Conservation (phyloP, 1,140 invertebrate species). For the Phocides pigmalion region DNA sequence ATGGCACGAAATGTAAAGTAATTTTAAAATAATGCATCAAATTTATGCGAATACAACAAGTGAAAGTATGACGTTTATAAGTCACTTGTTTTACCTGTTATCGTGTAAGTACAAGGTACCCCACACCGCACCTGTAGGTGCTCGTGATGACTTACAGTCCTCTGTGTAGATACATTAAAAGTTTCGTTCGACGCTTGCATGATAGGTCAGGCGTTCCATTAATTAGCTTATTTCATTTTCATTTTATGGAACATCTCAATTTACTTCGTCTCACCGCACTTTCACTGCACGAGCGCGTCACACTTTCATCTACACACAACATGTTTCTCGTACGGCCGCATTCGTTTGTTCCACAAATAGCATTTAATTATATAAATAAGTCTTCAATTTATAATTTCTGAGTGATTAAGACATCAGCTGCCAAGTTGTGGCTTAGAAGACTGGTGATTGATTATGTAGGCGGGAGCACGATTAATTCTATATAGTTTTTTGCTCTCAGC, state of each 20-base stretch:
- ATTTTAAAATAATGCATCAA: not conserved
- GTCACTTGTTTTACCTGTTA: not conserved
- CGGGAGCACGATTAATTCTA: not conserved
- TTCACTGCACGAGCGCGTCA: constrained; percentile 6
- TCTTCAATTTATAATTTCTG: constrained; percentile 16
- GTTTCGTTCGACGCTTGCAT: not conserved
- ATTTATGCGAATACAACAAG: not conserved
- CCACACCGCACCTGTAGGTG: no score
- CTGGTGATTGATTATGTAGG: constrained; percentile 16
- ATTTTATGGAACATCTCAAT: not conserved
- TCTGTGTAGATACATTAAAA: not conserved
- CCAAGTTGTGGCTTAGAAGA: constrained; percentile 4
- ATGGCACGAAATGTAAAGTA: not conserved
- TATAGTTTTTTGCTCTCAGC: not conserved
- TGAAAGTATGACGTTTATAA: not conserved
- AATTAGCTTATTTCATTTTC: not conserved
- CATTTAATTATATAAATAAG: constrained; percentile 12
- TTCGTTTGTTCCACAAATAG: constrained; percentile 4
- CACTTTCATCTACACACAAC: constrained; percentile 1
- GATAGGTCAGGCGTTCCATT: not conserved
- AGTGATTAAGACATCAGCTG: constrained; percentile 14
- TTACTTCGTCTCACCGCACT: constrained; percentile 4
- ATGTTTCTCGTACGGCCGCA: constrained; percentile 4
- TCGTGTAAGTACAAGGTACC: no score
- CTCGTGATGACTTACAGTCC: not conserved